Conservation (phyloP, 1,140 invertebrate species). For the Procambarus virginalis region DNA sequence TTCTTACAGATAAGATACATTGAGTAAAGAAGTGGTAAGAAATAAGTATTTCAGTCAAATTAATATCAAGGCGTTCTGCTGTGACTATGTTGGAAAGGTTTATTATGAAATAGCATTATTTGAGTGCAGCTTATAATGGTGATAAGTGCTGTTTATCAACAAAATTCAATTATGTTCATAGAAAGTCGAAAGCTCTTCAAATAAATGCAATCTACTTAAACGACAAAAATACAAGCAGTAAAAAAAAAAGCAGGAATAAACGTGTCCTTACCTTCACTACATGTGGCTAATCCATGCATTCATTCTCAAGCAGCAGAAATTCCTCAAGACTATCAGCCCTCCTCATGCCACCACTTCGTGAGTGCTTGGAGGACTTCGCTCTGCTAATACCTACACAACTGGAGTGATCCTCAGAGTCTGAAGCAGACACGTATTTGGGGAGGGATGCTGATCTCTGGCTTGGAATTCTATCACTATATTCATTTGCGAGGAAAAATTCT, state of each 20-base stretch:
- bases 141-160: too few relatives aligned
- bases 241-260: conserved; percentile 64
- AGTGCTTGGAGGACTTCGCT: conserved; percentile 23
- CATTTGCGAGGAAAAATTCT: conserved; percentile 1
- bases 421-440: conserved; percentile 10
- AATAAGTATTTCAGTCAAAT: too few relatives aligned
- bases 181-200: background rate
- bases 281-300: conserved; percentile 77
- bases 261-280: conserved; percentile 72
- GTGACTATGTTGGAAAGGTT: too few relatives aligned
- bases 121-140: too few relatives aligned
- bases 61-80: too few relatives aligned
- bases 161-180: background rate
- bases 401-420: conserved; percentile 24
- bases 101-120: too few relatives aligned
- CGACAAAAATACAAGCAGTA: conserved; percentile 41
- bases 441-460: conserved; percentile 9
- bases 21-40: too few relatives aligned
- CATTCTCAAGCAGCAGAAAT: conserved; percentile 80
- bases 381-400: conserved; percentile 28
- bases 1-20: too few relatives aligned
- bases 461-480: conserved; percentile 3
- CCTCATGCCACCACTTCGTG: conserved; percentile 31
- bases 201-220: background rate
- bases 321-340: conserved; percentile 81